Conservation (phyloP, 2,888 invertebrate genomes). For the Timema podura region DNA sequence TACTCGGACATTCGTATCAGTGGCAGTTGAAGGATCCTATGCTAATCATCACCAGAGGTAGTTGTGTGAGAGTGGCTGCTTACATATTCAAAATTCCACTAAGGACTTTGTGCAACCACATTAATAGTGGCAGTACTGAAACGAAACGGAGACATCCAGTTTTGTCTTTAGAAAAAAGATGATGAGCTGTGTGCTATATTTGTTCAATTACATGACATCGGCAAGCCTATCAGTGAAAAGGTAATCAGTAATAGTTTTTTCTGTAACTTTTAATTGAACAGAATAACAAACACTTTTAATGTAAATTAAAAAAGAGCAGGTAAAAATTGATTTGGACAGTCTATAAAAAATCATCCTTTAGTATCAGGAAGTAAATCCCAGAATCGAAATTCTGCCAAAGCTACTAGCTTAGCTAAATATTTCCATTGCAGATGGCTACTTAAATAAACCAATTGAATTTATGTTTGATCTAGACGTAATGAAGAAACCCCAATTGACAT, state of each 20-base stretch:
- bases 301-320: conserved; percentile 1
- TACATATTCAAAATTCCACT: neutral
- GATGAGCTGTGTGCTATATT: neutral
- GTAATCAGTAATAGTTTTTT: neutral
- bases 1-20: neutral
- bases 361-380: conserved; percentile 1
- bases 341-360: neutral
- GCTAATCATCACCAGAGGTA: neutral
- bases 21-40: neutral
- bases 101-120: neutral
- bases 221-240: neutral
- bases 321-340: neutral
- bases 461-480: neutral
- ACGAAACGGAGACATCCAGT: neutral
- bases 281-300: neutral
- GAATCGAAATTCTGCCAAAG: neutral
- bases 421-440: neutral
- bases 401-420: neutral
- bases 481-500: neutral
- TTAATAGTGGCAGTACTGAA: neutral
- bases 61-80: neutral
- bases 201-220: neutral
- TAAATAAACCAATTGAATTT: neutral
- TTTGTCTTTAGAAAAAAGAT: neutral
- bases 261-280: neutral